Evolutionary conservation across 2,888 invertebrate species (phyloP).

Genomic region (Celastrina argiolus): DNA sequence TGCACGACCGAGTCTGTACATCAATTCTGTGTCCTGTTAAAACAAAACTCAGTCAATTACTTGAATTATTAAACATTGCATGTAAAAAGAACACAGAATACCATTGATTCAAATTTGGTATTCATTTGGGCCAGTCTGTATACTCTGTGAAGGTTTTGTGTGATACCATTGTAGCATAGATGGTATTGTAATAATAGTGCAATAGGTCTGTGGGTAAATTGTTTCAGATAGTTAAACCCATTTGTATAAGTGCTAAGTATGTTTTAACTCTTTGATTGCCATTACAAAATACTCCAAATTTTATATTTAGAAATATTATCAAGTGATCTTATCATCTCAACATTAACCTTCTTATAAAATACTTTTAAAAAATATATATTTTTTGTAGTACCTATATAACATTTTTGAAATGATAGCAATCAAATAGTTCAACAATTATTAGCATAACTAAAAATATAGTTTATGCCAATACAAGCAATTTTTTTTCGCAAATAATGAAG

Average conservation of each 20-base stretch:
- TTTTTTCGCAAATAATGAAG: not conserved
- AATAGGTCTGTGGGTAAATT: not conserved
- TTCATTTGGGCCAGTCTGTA: not conserved
- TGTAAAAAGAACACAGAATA: not conserved
- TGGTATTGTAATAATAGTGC: not conserved
- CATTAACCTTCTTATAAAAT: too few species aligned
- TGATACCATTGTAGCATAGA: not conserved
- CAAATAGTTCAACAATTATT: not conserved
- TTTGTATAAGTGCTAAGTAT: not conserved
- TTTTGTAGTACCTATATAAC: not conserved
- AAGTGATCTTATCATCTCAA: too few species aligned
- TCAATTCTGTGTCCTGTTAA: constrained; percentile 82
- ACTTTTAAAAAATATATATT: too few species aligned
- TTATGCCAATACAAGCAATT: not conserved
- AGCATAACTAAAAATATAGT: not conserved
- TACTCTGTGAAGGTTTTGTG: not conserved
- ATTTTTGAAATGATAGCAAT: not conserved
- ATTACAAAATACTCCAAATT: not conserved
- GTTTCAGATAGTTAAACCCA: not conserved
- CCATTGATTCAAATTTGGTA: not conserved
- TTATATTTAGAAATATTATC: not conserved
- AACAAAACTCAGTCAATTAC: constrained; percentile 25
- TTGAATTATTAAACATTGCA: not conserved
- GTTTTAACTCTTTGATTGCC: not conserved
- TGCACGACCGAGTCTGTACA: constrained; percentile 80